phyloP scores from a whole-genome alignment of 2,113 vertebrate species.

The Muntiacus muntjak region DNA sequence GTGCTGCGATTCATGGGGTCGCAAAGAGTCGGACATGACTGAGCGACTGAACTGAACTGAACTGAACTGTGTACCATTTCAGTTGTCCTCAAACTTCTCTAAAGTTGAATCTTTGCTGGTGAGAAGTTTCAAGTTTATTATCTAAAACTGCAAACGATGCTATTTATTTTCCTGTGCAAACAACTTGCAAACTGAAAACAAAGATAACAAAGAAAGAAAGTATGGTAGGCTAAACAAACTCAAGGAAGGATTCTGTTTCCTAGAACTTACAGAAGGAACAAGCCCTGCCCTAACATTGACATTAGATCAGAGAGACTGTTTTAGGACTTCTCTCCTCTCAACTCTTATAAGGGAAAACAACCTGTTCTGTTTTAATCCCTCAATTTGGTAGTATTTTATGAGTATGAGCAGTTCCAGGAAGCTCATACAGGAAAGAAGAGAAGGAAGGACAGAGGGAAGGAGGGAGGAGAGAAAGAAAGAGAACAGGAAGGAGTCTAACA shows the following conservation, averaged over 20 bases:
- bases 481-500: too few species aligned
- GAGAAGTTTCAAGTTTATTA: not conserved
- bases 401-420: not conserved
- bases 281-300: not conserved
- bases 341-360: not conserved
- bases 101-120: not conserved
- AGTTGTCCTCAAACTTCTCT: not conserved
- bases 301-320: not conserved
- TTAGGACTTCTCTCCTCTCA: not conserved
- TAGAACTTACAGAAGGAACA: not conserved
- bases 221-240: not conserved
- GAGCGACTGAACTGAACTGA: too few species aligned
- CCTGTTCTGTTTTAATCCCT: not conserved
- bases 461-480: fast-evolving
- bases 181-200: not conserved
- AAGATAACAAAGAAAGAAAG: not conserved
- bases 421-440: not conserved
- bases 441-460: not conserved
- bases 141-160: not conserved
- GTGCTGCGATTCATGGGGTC: fast-evolving
- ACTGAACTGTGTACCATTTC: not conserved
- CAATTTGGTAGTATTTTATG: not conserved
- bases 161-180: not conserved
- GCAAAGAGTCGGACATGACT: too few species aligned
- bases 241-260: not conserved